Base-by-base conservation (phyloP, 2,888 invertebrate species). In the Scrobipalpa costella region DNA sequence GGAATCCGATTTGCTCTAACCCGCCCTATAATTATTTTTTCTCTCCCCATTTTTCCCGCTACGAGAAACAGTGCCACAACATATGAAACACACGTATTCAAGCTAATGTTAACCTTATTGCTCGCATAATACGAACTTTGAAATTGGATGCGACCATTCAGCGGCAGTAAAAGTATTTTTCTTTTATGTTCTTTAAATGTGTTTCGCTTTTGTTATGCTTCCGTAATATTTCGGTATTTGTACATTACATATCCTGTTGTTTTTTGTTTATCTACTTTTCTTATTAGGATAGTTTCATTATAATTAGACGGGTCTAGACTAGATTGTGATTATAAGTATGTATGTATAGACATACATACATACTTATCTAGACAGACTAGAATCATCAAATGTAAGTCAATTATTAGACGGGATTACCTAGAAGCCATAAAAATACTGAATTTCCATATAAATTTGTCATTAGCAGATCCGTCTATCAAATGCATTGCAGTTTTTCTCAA, bases 111-210 rank as follows among this genome's bases (percentile, higher is more conserved):
- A 21, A 15, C 44, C 47, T 47, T 59, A 59, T 27, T 5, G 19
- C 44, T 44, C n/a, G 19, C 7, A 8, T 7, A 21, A 21, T 40
- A 58, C n/a, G 40, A 40, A 27, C 44, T 17, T n/a, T 61, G 47
- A 62, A 57, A 62, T 60, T 62, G 58, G 65, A 63, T 63, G 47
- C 50, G 21, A 58, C 65, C 52, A 57, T 66, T 67, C 71, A 71
- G 69, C 70, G 75, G 68, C 76, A 79, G 77, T 85, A 84, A 84
- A 83, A 77, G 71, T 74, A 79, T 83, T 84, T 84, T 80, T 79
- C 79, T 80, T 82, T 77, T 79, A 80, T 79, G 73, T 75, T 70
- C 71, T 72, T 76, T 74, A 76, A 77, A 81, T 80, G 80, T 78
- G 78, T 80, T 83, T 78, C 73, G 50, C 74, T 73, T 78, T 76